Evolutionary conservation across 2,888 invertebrate species (phyloP).

Genomic region (Rapana venosa): DNA sequence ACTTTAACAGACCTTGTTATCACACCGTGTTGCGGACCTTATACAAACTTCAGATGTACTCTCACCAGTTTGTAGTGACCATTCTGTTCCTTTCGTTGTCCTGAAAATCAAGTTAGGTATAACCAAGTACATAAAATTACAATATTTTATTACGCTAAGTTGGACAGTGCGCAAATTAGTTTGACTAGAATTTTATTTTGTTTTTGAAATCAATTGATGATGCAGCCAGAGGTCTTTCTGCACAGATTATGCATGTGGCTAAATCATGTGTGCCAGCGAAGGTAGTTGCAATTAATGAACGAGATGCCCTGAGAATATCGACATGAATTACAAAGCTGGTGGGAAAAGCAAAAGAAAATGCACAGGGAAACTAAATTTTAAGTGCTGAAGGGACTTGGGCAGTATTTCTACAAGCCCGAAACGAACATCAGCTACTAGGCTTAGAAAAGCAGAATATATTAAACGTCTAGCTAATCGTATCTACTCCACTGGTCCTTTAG

Average conservation of each 20-base stretch:
- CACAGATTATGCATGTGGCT: not conserved
- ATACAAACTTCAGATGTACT: not conserved
- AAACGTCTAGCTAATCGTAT: not conserved
- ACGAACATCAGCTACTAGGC: not conserved
- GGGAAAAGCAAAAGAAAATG: not conserved
- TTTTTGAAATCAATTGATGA: not conserved
- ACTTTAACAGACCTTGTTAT: not conserved
- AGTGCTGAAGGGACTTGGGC: not conserved
- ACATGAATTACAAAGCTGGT: not conserved
- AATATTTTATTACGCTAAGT: not conserved
- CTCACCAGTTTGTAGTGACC: not conserved
- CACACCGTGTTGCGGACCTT: not conserved
- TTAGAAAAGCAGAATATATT: not conserved
- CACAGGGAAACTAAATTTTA: not conserved
- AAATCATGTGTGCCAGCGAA: not conserved
- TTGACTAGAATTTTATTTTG: not conserved
- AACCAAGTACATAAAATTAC: not conserved
- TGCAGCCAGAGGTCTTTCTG: not conserved
- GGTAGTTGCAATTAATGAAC: not conserved
- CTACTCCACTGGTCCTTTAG: not conserved
- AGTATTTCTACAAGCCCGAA: not conserved
- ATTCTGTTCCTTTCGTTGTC: not conserved
- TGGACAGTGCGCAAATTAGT: not conserved
- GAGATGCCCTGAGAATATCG: not conserved
- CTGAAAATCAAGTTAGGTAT: not conserved